These are phyloP conservation scores for Caenorhabditis becei DNA, from an alignment of 2,888 invertebrate species.

Conservation along the genomic window DNA sequence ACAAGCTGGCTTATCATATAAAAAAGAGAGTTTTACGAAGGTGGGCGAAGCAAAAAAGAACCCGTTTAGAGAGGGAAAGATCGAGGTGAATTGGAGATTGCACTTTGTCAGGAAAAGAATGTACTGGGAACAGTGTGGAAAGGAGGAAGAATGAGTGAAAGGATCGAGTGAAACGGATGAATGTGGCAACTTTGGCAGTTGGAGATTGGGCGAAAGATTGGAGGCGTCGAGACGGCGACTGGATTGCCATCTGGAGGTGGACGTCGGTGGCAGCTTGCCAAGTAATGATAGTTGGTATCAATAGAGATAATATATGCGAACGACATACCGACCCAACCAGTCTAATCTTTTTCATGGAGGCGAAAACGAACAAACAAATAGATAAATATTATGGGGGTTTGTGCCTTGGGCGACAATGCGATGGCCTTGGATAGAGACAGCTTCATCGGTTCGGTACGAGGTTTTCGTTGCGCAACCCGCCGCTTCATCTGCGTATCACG, in stretches of 20 bases:
- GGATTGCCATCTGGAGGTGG: conserved; percentile 7
- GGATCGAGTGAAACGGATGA: background rate
- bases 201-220: background rate
- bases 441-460: conserved; percentile 11
- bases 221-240: conserved; percentile 14
- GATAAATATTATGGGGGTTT: conserved; percentile 3
- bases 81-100: background rate
- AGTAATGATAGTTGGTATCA: conserved; percentile 3
- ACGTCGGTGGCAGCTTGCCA: background rate
- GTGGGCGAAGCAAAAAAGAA: conserved; percentile 5
- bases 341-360: background rate
- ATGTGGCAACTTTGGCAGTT: background rate
- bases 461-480: conserved; percentile 22
- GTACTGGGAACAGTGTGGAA: background rate
- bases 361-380: conserved; percentile 7
- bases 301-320: conserved; percentile 19
- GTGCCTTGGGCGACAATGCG: conserved; percentile 1
- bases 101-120: conserved; percentile 26
- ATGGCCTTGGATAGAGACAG: conserved; percentile 10
- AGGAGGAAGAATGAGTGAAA: conserved; percentile 7
- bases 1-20: conserved; percentile 46
- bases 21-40: conserved; percentile 32
- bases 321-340: conserved; percentile 1
- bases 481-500: background rate
- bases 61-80: conserved; percentile 24